Conservation (phyloP, 2,797 vertebrate species). For the Myripristis murdjan region DNA sequence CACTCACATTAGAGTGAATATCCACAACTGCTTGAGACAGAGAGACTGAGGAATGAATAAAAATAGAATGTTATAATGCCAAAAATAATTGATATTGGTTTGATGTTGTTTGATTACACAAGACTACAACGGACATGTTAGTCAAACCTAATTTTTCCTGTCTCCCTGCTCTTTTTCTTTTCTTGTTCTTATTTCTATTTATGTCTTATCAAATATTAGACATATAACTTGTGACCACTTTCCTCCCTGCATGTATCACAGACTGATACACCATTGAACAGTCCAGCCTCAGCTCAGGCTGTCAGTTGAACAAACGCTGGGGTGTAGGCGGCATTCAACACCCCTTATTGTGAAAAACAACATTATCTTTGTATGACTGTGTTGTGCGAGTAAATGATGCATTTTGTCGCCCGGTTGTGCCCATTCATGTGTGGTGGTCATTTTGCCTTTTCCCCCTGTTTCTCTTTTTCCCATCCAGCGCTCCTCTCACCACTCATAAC, state of each 20-base stretch:
- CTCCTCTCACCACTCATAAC: slow-evolving; percentile 45
- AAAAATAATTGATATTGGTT: slow-evolving; percentile 16
- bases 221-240: slow-evolving; percentile 44
- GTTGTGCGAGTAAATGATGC: slow-evolving; percentile 53
- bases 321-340: slow-evolving; percentile 27
- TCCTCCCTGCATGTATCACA: slow-evolving; percentile 27
- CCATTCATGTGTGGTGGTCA: slow-evolving; percentile 47
- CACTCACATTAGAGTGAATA: background rate
- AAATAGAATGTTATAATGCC: background rate
- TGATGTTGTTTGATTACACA: slow-evolving; percentile 18
- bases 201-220: slow-evolving; percentile 18
- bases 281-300: slow-evolving; percentile 38
- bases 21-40: background rate
- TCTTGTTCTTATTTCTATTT: slow-evolving; percentile 58
- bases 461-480: background rate
- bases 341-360: slow-evolving; percentile 19
- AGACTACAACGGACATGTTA: slow-evolving; percentile 32
- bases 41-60: background rate
- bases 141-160: slow-evolving; percentile 29
- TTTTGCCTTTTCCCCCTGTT: slow-evolving; percentile 17
- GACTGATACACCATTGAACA: slow-evolving; percentile 28
- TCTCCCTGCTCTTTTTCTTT: slow-evolving; percentile 14
- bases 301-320: slow-evolving; percentile 47
- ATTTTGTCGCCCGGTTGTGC: slow-evolving; percentile 60
- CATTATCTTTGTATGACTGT: slow-evolving; percentile 54